Evolutionary conservation across 2,888 invertebrate genomes (phyloP), one percentile per base, ranked within the genome.

Genomic region (Heliconius sara): DNA sequence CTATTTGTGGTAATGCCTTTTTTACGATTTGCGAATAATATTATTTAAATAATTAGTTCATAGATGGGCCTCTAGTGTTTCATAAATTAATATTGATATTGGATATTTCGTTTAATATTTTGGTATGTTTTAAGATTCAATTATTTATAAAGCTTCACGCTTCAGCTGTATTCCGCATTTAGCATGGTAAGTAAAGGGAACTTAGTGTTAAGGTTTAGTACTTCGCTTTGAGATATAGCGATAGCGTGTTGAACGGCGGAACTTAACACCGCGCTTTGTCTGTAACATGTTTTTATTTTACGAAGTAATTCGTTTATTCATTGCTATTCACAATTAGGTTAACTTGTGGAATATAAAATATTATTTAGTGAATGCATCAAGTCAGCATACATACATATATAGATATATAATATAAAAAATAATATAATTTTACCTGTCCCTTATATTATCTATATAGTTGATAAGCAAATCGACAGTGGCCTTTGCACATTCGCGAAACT

Each of bases 401-500:
- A 34, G 34, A 19, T 7, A n/a, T 43, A 19, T 66, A 63, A 72
- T 63, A 34, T 74, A 77, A 82, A 75, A 79, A 66, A 65, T 63
- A 74, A 77, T 76, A 34, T 71, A 30, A 39, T 13, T 95, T 91
- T 94, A 97, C 96, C 97, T 96, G 84, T 98, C 97, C 86, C 98
- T 96, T 83, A 99, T 97, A 85, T 96, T 97, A 84, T 98, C 97
- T 83, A 97, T 95, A 91, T 99, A 99, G 90, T 99, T 97, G n/a
- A 98, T 98, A 52, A 99, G 96, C 88, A 98, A 97, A 91, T 99
- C 99, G 82, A 99, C 96, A 81, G 98, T 97, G 47, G 98, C 98
- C 89, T 97, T 98, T 57, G 98, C 99, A 88, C 98, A 98, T 85
- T 97, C 97, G 82, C 97, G 96, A 92, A 98, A 98, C 88, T 98